Percentiles rank a stretch among this genome's conserved stretches.
Conservation (phyloP, 2,113 vertebrate species). For the Pygoscelis antarcticus region DNA sequence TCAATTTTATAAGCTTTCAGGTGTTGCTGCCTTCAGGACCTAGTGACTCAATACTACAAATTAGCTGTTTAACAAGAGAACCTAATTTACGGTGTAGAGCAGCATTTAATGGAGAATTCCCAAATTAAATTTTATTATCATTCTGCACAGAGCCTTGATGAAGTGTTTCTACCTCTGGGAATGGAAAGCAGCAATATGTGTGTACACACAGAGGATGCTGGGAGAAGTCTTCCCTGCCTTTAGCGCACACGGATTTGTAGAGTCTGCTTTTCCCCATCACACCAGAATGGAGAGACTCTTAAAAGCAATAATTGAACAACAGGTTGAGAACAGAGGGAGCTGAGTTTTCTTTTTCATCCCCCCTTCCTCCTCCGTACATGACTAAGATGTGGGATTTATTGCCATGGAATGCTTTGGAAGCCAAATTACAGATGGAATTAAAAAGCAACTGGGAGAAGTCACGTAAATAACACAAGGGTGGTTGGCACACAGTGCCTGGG, state of each 20-base stretch:
- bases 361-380: neutral
- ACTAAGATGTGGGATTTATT: neutral
- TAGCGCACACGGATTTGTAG: neutral
- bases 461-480: neutral
- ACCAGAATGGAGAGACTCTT: neutral
- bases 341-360: neutral
- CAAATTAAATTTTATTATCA: slow-evolving; percentile 49
- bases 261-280: neutral
- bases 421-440: neutral
- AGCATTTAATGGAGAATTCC: slow-evolving; percentile 55
- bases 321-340: neutral
- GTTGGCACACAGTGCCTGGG: neutral
- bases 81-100: slow-evolving; percentile 3
- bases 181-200: neutral
- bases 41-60: slow-evolving; percentile 16
- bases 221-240: neutral
- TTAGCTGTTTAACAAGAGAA: slow-evolving; percentile 48
- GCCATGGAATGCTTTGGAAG: neutral
- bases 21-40: slow-evolving; percentile 53
- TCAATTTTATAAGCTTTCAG: slow-evolving; percentile 34
- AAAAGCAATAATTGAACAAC: neutral
- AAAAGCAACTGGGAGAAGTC: neutral
- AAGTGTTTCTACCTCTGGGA: slow-evolving; percentile 23
- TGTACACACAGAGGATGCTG: neutral
- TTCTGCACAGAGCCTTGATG: neutral